Evolutionary conservation across 1,140 invertebrate species (phyloP).

Genomic region (Agraylea sexmaculata): DNA sequence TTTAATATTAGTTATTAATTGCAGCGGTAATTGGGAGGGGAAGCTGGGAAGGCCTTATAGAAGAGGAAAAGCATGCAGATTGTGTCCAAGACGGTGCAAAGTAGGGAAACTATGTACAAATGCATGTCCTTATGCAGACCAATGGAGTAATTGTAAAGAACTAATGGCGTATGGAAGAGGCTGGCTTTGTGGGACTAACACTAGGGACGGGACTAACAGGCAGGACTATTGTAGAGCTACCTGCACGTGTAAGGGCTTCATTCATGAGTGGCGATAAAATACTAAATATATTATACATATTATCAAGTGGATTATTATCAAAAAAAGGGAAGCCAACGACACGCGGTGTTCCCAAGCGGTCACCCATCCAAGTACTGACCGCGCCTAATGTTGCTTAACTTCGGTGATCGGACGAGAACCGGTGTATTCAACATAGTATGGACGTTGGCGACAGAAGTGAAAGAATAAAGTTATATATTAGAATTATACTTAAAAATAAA

Average conservation of each 20-base stretch:
- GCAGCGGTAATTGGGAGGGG: constrained; percentile 56
- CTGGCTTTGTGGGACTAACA: constrained; percentile 51
- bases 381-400: constrained; percentile 21
- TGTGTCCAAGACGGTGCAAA: constrained; percentile 52
- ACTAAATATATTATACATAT: neutral
- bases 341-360: constrained; percentile 22
- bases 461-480: too few species aligned
- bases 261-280: constrained; percentile 24
- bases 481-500: too few species aligned
- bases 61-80: constrained; percentile 48
- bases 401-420: constrained; percentile 22
- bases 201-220: constrained; percentile 41
- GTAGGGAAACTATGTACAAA: constrained; percentile 56
- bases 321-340: too few species aligned
- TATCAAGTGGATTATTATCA: too few species aligned
- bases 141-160: constrained; percentile 61
- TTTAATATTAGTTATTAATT: too few species aligned
- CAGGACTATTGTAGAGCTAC: constrained; percentile 56
- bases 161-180: constrained; percentile 42
- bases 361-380: constrained; percentile 22
- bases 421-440: constrained; percentile 20
- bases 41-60: constrained; percentile 54
- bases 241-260: constrained; percentile 50
- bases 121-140: constrained; percentile 53
- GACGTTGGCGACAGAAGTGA: constrained; percentile 18